These are phyloP conservation scores for Nipponacmea schrenckii DNA, from an alignment of 2,888 invertebrate species.

Conservation along the genomic window DNA sequence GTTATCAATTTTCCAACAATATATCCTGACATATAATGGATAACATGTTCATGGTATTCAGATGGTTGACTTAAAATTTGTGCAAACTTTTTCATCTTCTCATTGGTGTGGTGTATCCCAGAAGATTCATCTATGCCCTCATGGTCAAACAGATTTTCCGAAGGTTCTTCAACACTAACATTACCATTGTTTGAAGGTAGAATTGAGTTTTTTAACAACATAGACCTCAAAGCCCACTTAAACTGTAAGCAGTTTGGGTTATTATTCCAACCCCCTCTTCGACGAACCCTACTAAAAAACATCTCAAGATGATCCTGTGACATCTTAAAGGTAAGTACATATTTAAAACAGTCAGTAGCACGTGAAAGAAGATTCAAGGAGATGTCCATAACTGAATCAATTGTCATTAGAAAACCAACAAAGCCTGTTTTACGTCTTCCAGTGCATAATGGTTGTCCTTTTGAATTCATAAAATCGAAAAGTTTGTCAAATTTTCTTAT, in stretches of 20 bases:
- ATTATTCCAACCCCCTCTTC: not conserved
- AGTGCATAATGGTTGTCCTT: not conserved
- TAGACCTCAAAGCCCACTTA: not conserved
- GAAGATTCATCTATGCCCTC: not conserved
- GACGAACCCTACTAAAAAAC: not conserved
- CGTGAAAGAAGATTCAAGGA: not conserved
- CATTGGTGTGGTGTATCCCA: not conserved
- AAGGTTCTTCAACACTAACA: not conserved
- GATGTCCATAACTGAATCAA: not conserved
- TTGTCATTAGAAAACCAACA: not conserved
- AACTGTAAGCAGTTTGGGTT: not conserved
- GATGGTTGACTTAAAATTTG: not conserved
- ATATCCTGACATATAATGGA: no score
- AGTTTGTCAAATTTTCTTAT: not conserved
- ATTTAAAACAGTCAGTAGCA: no score
- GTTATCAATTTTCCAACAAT: no score
- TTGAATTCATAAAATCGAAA: not conserved
- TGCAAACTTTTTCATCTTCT: not conserved
- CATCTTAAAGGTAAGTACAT: not conserved
- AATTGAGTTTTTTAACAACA: not conserved
- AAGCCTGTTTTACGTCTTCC: not conserved
- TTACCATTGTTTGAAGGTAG: not conserved
- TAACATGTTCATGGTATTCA: not conserved
- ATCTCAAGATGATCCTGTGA: not conserved
- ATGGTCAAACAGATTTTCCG: not conserved